Percentiles rank a stretch among this genome's conserved stretches.
Conservation (phyloP, 2,888 invertebrate genomes). For the Diaphora mendica region DNA sequence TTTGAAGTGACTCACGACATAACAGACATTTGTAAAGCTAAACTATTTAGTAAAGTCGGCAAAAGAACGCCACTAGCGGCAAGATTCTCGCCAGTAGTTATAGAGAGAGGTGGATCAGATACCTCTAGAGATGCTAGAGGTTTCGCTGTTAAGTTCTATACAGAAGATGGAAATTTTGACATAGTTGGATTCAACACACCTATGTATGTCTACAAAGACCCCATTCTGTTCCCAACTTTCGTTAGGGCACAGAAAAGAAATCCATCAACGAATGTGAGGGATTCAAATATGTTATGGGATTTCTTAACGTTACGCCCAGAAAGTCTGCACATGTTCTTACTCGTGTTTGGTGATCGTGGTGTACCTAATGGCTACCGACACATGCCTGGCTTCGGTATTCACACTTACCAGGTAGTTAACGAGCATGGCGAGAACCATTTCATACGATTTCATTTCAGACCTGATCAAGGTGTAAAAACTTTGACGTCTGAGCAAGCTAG, state of each 20-base stretch:
- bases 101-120: constrained; percentile 8
- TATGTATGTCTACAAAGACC: constrained; percentile 13
- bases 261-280: constrained; percentile 10
- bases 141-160: background rate
- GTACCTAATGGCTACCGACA: constrained; percentile 95
- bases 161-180: constrained; percentile 14
- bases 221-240: constrained; percentile 13
- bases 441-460: constrained; percentile 95
- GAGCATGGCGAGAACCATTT: constrained; percentile 88
- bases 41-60: constrained; percentile 6
- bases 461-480: constrained; percentile 94
- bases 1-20: constrained; percentile 14
- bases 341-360: constrained; percentile 95
- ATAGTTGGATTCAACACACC: constrained; percentile 11
- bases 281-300: constrained; percentile 13
- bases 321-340: constrained; percentile 82
- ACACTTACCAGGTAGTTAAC: constrained; percentile 95
- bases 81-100: constrained; percentile 11
- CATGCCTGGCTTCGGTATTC: constrained; percentile 97
- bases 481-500: constrained; percentile 88
- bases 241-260: constrained; percentile 16
- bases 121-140: constrained; percentile 17
- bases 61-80: constrained; percentile 11
- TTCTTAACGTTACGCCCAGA: constrained; percentile 12
- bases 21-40: constrained; percentile 14